Conservation (phyloP, 2,113 vertebrate species). For the Cairina moschata region DNA sequence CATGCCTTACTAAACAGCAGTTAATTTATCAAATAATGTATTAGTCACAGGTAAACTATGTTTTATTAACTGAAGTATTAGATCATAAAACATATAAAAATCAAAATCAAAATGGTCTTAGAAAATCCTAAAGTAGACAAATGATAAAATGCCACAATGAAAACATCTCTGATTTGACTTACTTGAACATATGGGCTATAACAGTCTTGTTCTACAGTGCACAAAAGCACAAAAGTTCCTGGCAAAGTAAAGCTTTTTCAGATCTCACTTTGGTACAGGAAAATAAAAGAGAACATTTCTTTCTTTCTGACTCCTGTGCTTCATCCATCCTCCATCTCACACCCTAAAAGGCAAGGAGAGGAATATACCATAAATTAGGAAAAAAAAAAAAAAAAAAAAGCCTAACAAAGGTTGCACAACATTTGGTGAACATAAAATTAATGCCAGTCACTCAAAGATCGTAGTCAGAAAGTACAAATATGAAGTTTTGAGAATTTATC, state of each 20-base stretch:
- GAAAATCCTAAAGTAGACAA: background rate
- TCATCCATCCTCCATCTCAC: background rate
- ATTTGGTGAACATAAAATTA: background rate
- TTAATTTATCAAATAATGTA: background rate
- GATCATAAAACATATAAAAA: background rate
- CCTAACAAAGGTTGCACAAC: background rate
- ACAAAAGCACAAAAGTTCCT: background rate
- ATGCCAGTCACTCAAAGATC: background rate
- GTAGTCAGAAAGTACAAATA: background rate
- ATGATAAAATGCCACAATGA: background rate
- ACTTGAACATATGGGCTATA: background rate
- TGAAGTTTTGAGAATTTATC: background rate
- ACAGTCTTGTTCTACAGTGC: background rate
- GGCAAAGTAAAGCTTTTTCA: slow-evolving; percentile 4
- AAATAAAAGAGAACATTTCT: background rate
- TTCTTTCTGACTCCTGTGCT: background rate
- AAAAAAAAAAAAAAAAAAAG: background rate
- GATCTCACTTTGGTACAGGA: background rate
- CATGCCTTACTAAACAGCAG: background rate
- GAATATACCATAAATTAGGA: background rate
- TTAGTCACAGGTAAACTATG: background rate
- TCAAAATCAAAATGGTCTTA: background rate
- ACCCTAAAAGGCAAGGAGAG: background rate
- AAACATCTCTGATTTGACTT: slow-evolving; percentile 6
- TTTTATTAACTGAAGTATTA: background rate